phyloP scores from a whole-genome alignment of 2,888 invertebrate genomes.

The Anoplius nigerrimus region DNA sequence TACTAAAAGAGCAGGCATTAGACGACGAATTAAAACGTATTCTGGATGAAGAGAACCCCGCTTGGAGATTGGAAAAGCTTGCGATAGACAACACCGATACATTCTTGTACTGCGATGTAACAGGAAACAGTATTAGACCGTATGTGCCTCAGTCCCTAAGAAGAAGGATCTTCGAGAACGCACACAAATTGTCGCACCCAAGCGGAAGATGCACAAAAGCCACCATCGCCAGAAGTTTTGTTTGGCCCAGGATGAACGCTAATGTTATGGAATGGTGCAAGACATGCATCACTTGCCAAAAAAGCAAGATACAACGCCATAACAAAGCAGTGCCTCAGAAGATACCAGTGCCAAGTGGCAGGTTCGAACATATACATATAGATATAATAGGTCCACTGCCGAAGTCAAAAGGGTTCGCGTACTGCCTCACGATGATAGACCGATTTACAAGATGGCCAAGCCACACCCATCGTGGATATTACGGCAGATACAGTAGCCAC shows the following conservation, averaged over 20 bases:
- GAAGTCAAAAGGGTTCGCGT: not conserved
- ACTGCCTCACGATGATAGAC: constrained; percentile 10
- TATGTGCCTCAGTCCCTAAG: too few relatives aligned
- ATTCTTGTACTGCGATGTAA: constrained; percentile 9
- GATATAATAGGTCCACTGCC: constrained; percentile 16
- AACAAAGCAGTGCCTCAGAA: not conserved
- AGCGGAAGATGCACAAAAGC: constrained; percentile 11
- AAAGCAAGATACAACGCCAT: constrained; percentile 21
- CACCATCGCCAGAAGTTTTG: constrained; percentile 15
- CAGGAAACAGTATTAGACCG: not conserved
- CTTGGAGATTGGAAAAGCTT: too few relatives aligned
- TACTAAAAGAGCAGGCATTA: constrained; percentile 16
- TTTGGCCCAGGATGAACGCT: constrained; percentile 21
- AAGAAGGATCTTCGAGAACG: not conserved
- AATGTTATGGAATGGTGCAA: constrained; percentile 16
- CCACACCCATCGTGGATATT: too few relatives aligned
- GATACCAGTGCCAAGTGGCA: not conserved
- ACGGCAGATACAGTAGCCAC: constrained; percentile 51
- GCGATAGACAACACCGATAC: too few relatives aligned
- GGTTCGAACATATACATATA: constrained; percentile 19
- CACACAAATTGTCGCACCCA: constrained; percentile 19
- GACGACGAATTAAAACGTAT: constrained; percentile 28
- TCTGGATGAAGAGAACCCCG: too few relatives aligned
- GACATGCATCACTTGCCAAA: constrained; percentile 7
- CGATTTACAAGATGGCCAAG: too few relatives aligned